Conservation (phyloP, 2,888 invertebrate genomes). For the Phania funesta region DNA sequence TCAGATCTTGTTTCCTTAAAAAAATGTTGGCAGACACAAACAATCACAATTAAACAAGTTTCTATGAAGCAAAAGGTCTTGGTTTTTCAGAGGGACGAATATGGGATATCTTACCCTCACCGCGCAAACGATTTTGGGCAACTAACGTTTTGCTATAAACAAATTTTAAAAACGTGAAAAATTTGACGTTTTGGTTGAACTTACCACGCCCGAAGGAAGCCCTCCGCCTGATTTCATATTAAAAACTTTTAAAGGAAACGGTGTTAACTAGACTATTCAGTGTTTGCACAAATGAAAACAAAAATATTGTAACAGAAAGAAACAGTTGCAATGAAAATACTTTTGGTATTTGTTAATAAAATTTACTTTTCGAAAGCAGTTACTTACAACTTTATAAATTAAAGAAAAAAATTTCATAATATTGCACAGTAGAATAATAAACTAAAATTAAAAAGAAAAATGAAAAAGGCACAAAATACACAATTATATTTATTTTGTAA, state of each 20-base stretch:
- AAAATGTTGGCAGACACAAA: too few relatives aligned
- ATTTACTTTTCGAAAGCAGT: constrained; percentile 43
- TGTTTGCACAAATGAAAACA: not conserved
- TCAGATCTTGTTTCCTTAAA: too few relatives aligned
- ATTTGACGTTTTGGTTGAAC: too few relatives aligned
- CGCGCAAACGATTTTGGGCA: too few relatives aligned
- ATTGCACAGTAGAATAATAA: constrained; percentile 10
- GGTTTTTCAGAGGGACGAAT: too few relatives aligned
- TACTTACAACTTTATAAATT: constrained; percentile 28
- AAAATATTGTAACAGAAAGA: not conserved
- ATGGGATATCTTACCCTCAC: too few relatives aligned
- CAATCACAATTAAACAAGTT: too few relatives aligned
- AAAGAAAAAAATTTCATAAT: constrained; percentile 38
- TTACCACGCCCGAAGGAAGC: too few relatives aligned
- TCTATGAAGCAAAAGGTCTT: too few relatives aligned
- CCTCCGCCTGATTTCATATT: too few relatives aligned
- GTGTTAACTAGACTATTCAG: not conserved
- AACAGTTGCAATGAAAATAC: not conserved
- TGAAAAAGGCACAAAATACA: constrained; percentile 30
- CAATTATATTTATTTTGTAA: constrained; percentile 49
- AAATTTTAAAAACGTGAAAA: too few relatives aligned
- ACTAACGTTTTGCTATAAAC: too few relatives aligned
- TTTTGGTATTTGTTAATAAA: constrained; percentile 36
- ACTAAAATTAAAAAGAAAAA: not conserved
- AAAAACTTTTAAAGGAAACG: not conserved